Base-by-base conservation (phyloP, 2,113 vertebrate species). In the Pachypanchax playfairii region DNA sequence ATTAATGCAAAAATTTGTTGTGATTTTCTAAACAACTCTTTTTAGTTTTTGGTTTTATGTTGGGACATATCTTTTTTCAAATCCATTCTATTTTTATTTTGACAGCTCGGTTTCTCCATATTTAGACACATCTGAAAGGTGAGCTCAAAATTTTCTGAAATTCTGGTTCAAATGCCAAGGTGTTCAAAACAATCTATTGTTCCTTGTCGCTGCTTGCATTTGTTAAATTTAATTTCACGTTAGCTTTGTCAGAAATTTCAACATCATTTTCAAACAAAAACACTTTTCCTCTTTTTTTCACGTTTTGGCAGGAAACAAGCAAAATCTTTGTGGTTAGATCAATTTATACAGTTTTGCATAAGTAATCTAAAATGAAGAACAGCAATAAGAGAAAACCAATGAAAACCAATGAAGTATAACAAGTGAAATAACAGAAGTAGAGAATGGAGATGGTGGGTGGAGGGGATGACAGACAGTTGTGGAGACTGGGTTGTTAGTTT, bases 401-500 rank as follows among this genome's bases (percentile, higher is more conserved):
- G n/a, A 29, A 57, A 52, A 48, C n/a, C 24, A 31, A 5, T 50
- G 10, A 65, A 75, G 68, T 11, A 6, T 36, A 44, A 68, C 28
- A 33, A 39, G 8, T 63, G 29, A 69, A 56, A 51, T 36, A 51
- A 68, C 20, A 54, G 20, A 67, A 56, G 52, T n/a, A 38, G 55
- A 51, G 63, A 59, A 76, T 63, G 55, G 69, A 91, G 89, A 88
- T 71, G 74, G 75, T 86, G 43, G 64, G 75, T 58, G 91, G 90
- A 90, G 75, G 89, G 91, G 88, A 75, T 96, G 95, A 96, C 78
- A 86, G 94, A 93, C 93, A 94, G 87, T 88, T 79, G 72, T 75
- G 91, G 91, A 92, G 95, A 94, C 94, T 94, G 92, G 91, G 84
- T 93, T 96, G 94, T 95, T 97, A 94, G 94, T 94, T 96, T 95